phyloP scores from a whole-genome alignment of 2,888 invertebrate genomes.

The Petrolisthes manimaculis region DNA sequence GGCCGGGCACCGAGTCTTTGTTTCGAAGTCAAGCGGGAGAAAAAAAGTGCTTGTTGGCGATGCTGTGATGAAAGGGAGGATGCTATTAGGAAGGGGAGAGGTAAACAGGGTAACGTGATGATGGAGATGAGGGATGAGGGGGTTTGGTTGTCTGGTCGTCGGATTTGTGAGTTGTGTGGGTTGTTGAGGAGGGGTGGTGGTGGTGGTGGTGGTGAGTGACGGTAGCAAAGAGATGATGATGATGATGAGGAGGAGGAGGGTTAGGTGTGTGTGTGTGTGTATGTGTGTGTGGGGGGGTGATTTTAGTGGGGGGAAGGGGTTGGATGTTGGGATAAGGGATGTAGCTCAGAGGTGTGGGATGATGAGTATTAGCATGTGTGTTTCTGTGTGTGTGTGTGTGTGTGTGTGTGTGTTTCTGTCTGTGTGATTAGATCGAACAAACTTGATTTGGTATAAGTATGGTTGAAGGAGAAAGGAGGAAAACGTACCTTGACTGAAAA shows the following conservation, averaged over 20 bases:
- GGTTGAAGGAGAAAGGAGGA: no score
- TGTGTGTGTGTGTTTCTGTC: no score
- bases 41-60: conserved; percentile 20
- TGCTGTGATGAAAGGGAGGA: neutral
- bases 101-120: neutral
- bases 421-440: no score
- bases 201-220: neutral
- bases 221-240: neutral
- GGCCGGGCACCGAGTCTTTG: conserved; percentile 1
- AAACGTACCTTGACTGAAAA: no score
- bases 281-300: neutral
- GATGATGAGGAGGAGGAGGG: neutral
- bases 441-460: no score
- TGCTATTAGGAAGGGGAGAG: neutral
- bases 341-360: neutral
- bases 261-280: no score
- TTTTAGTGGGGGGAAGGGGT: neutral
- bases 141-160: neutral
- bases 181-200: neutral
- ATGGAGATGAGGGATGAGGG: neutral
- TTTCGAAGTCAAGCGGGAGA: neutral
- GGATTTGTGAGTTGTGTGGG: neutral
- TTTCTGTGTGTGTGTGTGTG: no score
- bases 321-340: neutral
- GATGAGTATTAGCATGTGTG: no score